A percentile compares a stretch with the other conserved stretches of the same genome.
Conservation (phyloP, 2,888 invertebrate genomes). For the Melanchra persicariae region DNA sequence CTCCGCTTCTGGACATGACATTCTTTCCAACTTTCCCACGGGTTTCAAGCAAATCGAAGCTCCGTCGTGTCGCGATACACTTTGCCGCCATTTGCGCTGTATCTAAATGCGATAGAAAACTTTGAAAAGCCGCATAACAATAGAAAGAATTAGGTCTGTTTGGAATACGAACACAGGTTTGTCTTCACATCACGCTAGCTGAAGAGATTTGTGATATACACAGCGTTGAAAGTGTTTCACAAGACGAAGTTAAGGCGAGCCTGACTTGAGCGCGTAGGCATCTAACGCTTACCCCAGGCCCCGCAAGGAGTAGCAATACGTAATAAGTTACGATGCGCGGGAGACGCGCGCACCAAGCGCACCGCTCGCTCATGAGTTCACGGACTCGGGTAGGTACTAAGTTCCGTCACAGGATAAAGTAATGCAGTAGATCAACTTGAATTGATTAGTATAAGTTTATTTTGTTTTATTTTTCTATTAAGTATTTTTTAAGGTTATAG, state of each 20-base stretch:
- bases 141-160: slow-evolving; percentile 34
- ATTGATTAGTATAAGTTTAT: no score
- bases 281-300: no score
- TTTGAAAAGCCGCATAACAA: slow-evolving; percentile 43
- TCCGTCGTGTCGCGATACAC: slow-evolving; percentile 44
- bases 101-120: slow-evolving; percentile 47
- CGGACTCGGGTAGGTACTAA: no score
- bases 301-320: no score
- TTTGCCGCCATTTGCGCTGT: slow-evolving; percentile 51
- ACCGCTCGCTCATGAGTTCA: no score
- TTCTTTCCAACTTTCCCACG: slow-evolving; percentile 70
- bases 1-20: slow-evolving; percentile 73
- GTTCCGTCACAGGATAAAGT: no score
- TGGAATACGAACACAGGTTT: slow-evolving; percentile 38
- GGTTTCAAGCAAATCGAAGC: slow-evolving; percentile 65
- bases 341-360: no score
- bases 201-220: slow-evolving; percentile 31
- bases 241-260: slow-evolving; percentile 51
- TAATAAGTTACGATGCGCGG: no score
- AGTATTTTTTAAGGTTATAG: no score
- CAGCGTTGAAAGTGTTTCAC: slow-evolving; percentile 42
- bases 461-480: no score
- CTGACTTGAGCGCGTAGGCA: no score
- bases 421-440: no score
- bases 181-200: slow-evolving; percentile 36